Evolutionary conservation across 2,888 invertebrate genomes (phyloP), one percentile per base, ranked within the genome.

Genomic region (Torymus aiolomorphi): DNA sequence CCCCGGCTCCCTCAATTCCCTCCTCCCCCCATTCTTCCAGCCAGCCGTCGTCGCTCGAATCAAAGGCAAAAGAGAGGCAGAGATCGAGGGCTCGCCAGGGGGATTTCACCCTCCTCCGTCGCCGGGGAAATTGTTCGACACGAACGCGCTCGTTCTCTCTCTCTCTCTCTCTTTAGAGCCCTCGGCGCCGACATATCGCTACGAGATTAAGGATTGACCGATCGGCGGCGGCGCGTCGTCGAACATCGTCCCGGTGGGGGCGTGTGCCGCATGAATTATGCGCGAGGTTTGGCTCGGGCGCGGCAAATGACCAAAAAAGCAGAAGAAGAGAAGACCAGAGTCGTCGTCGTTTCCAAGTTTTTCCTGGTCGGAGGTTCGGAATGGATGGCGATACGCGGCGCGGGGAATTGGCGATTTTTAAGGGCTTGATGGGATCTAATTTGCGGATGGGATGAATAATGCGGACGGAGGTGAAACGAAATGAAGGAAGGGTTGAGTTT

Each of bases 121-220:
- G 31, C 31, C 31, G 31, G 12, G 12, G 52, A 52, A 59, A 67
- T 67, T 76, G 75, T 76, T 76, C 54, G 54, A 56, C 65, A 57
- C 56, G 65, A 3, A 10, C 56, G 18, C 0, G 13, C 24, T 8
- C 42, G 54, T 13, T 63, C 57, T 54, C 24, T 11, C 24, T 24
- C 14, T 54, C 18, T 12, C 57, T 62, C 1, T 31, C 18, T 56
- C 52, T 56, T 57, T 18, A 20, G 56, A 57, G 16, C 2, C 5
- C 31, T 31, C 31, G 31, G 31, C 54, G 2, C 10, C 70, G 57
- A 80, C 76, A 80, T 80, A 76, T 80, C 72, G 62, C 62, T 13
- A 16, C 62, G 56, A 76, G 80, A 76, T 80, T 76, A 66, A 73
- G 76, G 80, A 72, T 76, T 80, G 80, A 80, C 80, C 80, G 80